phyloP scores from a whole-genome alignment of 2,113 vertebrate species.

The Lanius ludovicianus region DNA sequence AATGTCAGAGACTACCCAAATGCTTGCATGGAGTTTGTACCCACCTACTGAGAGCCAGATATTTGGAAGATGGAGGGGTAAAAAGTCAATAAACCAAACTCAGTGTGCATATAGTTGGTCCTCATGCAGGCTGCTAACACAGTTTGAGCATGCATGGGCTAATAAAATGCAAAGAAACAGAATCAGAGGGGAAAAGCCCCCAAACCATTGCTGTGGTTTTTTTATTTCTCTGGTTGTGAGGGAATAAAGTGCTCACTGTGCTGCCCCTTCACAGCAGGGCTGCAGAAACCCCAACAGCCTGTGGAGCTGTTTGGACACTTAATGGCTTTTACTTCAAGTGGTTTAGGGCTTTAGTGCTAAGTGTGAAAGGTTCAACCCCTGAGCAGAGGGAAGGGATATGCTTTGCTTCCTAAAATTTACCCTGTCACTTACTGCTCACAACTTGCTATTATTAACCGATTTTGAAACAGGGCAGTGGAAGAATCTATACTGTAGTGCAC shows the following conservation, averaged over 20 bases:
- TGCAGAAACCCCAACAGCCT: not conserved
- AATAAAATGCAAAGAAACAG: not conserved
- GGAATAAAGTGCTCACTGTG: fast-evolving
- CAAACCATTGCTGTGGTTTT: not conserved
- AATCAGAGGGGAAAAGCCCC: not conserved
- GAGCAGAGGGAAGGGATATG: not conserved
- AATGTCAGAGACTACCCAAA: not conserved
- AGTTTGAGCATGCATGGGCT: not conserved
- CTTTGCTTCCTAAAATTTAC: not conserved
- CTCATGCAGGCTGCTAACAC: not conserved
- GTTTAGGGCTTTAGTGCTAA: not conserved
- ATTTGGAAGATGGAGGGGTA: not conserved
- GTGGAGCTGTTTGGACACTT: not conserved
- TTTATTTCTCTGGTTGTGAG: not conserved
- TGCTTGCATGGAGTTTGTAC: not conserved
- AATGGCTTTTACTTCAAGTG: not conserved
- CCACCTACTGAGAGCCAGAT: not conserved
- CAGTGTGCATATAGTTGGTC: not conserved
- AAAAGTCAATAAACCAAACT: not conserved
- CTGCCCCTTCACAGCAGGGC: not conserved
- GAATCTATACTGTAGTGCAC: not conserved
- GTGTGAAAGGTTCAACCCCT: not conserved
- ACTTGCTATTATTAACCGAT: not conserved
- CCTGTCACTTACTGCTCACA: not conserved
- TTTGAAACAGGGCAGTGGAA: not conserved